Percentiles rank a stretch among this genome's conserved stretches.
Evolutionary conservation across 2,797 vertebrate genomes (phyloP).

Genomic region (Gorsachius magnificus): DNA sequence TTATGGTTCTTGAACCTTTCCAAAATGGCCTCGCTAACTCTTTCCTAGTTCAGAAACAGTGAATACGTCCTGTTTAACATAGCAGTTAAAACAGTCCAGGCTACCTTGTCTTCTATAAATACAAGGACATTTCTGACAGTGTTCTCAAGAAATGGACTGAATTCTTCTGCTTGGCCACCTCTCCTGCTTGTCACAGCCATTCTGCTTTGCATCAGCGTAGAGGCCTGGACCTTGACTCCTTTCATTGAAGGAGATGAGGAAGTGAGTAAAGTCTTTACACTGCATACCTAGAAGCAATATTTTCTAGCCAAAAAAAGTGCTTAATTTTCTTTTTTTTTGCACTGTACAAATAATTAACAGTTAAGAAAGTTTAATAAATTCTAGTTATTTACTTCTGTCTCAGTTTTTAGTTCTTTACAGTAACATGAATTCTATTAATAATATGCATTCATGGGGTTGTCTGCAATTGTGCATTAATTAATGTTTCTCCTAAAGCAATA

Average conservation of each 20-base stretch:
- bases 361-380: not conserved
- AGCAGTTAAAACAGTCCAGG: not conserved
- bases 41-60: not conserved
- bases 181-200: not conserved
- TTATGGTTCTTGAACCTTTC: not conserved
- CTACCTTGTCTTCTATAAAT: not conserved
- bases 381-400: constrained; percentile 51
- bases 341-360: constrained; percentile 32
- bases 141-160: not conserved
- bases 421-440: constrained; percentile 66
- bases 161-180: not conserved
- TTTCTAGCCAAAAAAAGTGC: not conserved
- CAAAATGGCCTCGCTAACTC: not conserved
- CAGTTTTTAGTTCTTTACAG: constrained; percentile 47
- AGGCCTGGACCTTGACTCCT: not conserved
- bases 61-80: not conserved
- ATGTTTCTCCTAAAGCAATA: constrained; percentile 26
- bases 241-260: not conserved
- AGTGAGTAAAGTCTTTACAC: not conserved
- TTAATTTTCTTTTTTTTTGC: constrained; percentile 5
- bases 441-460: constrained; percentile 37
- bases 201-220: not conserved
- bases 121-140: not conserved
- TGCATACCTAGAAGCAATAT: not conserved
- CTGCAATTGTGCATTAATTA: constrained; percentile 55